These are phyloP conservation scores for Nematopogon swammerdamellus DNA, from an alignment of 2,888 invertebrate genomes.

Conservation along the genomic window DNA sequence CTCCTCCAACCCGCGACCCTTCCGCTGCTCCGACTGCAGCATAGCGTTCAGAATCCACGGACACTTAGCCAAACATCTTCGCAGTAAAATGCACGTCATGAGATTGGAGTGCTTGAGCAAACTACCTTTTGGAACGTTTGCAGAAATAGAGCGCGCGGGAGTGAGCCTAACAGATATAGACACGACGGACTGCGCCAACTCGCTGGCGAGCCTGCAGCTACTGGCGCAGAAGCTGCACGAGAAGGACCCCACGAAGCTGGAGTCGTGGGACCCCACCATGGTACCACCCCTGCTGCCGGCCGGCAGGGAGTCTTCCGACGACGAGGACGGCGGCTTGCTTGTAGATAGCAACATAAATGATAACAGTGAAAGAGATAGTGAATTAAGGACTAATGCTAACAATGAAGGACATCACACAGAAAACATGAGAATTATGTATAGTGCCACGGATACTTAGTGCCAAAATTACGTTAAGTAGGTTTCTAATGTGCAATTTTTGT, in stretches of 20 bases:
- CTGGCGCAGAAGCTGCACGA: conserved; percentile 78
- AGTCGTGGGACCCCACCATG: conserved; percentile 54
- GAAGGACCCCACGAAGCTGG: conserved; percentile 76
- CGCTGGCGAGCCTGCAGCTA: conserved; percentile 81
- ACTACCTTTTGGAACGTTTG: conserved; percentile 90
- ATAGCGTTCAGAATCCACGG: conserved; percentile 96
- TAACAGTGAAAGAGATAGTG: conserved; percentile 46
- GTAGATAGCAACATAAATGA: conserved; percentile 25
- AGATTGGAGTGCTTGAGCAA: conserved; percentile 89
- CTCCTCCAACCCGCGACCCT: conserved; percentile 90
- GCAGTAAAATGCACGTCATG: conserved; percentile 95
- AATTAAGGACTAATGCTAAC: conserved; percentile 39
- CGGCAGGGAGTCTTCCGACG: conserved; percentile 53
- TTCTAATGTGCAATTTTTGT: conserved; percentile 53
- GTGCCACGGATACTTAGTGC: conserved; percentile 64
- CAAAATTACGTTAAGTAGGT: conserved; percentile 57
- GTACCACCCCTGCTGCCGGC: conserved; percentile 24
- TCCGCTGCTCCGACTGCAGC: conserved; percentile 93
- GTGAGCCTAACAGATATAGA: conserved; percentile 92
- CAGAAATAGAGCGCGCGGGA: conserved; percentile 88
- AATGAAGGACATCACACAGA: conserved; percentile 34
- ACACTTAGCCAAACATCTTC: conserved; percentile 93
- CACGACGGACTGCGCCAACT: conserved; percentile 94
- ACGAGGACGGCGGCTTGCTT: conserved; percentile 36
- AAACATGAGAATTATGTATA: conserved; percentile 48